These are phyloP conservation scores for Brachycybe producta DNA, from an alignment of 2,888 invertebrate genomes.

Conservation along the genomic window DNA sequence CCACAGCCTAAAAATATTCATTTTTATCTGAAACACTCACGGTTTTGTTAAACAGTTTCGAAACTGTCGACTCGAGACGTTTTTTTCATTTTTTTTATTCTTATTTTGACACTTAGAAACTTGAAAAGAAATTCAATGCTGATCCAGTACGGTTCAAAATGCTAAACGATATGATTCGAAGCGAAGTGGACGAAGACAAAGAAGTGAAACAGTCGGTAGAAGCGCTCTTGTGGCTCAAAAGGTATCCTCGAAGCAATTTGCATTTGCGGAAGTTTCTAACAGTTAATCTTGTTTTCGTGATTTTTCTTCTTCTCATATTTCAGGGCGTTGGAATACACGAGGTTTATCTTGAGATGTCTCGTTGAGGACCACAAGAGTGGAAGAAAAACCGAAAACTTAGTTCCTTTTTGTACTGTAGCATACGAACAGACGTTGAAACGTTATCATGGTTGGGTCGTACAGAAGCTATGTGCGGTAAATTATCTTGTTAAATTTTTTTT, in stretches of 20 bases:
- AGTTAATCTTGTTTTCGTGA: background rate
- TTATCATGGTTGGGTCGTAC: constrained; percentile 62
- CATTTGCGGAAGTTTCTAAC: too few relatives aligned
- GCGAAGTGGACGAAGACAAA: constrained; percentile 43
- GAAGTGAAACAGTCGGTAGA: constrained; percentile 40
- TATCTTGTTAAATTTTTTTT: constrained; percentile 11
- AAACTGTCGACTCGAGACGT: too few relatives aligned
- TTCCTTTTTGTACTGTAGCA: constrained; percentile 48
- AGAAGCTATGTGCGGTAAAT: constrained; percentile 56
- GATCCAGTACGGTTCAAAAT: constrained; percentile 40
- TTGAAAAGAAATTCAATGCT: constrained; percentile 26
- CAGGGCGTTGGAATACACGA: constrained; percentile 51
- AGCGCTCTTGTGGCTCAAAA: constrained; percentile 60
- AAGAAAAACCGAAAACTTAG: constrained; percentile 44
- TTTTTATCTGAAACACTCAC: too few relatives aligned
- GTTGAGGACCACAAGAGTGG: constrained; percentile 39
- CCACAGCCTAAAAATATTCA: too few relatives aligned
- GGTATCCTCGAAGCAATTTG: constrained; percentile 38
- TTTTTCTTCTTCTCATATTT: too few relatives aligned
- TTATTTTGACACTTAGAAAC: too few relatives aligned
- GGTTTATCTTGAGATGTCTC: constrained; percentile 45
- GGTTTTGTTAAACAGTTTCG: too few relatives aligned
- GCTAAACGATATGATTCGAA: constrained; percentile 53
- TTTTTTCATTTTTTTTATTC: too few relatives aligned
- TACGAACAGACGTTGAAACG: constrained; percentile 57